phyloP scores from a whole-genome alignment of 2,888 invertebrate genomes.

The Miltochrista miniata region DNA sequence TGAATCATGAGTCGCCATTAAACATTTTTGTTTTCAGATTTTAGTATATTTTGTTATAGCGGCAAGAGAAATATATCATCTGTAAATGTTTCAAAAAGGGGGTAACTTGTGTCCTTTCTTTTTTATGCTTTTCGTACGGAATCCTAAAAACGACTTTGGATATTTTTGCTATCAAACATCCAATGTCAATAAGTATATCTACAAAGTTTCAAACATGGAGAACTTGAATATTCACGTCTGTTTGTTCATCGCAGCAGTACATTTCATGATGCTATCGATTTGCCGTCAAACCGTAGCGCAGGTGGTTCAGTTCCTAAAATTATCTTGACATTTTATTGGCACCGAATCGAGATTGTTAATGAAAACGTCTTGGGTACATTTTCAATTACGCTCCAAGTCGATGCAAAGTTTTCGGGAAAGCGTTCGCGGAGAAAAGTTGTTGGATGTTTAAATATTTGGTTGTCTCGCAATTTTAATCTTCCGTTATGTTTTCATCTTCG shows the following conservation, averaged over 20 bases:
- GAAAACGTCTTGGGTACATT: constrained; percentile 54
- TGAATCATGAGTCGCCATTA: too few relatives aligned
- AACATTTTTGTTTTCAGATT: too few relatives aligned
- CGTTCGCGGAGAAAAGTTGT: constrained; percentile 3
- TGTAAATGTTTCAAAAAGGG: too few relatives aligned
- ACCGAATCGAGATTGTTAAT: constrained; percentile 56
- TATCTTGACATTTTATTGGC: constrained; percentile 71
- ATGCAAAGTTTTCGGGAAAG: constrained; percentile 24
- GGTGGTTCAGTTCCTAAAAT: constrained; percentile 65
- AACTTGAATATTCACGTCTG: constrained; percentile 13
- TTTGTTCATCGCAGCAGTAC: constrained; percentile 18
- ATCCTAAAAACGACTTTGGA: too few relatives aligned
- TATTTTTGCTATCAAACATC: too few relatives aligned
- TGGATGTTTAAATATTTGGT: too few relatives aligned
- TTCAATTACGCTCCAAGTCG: constrained; percentile 28
- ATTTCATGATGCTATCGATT: constrained; percentile 58
- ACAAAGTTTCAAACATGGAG: constrained; percentile 5
- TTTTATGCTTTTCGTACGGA: too few relatives aligned
- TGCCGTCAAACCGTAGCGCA: constrained; percentile 58
- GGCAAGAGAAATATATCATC: too few relatives aligned
- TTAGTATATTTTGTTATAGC: too few relatives aligned
- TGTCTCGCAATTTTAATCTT: too few relatives aligned
- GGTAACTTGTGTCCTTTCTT: too few relatives aligned
- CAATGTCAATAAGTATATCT: neutral
- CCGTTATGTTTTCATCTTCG: too few relatives aligned